Conservation (phyloP, 1,140 invertebrate species). For the Ips nitidus region DNA sequence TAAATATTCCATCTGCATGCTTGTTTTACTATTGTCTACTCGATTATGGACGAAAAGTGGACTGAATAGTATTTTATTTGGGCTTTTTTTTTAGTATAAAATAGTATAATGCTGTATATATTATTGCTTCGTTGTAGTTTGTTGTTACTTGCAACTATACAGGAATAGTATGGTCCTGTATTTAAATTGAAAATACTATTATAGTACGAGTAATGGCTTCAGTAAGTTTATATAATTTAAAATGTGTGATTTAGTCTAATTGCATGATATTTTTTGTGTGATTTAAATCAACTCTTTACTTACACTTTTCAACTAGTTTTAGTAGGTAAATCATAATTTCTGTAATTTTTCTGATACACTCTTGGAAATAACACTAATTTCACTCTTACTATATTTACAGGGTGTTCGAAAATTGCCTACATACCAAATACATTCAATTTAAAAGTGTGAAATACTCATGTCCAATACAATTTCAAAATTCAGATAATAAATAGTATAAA, state of each 20-base stretch:
- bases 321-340: no score
- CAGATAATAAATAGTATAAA: no score
- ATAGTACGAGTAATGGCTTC: not conserved
- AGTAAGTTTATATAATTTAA: constrained; percentile 20
- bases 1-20: constrained; percentile 36
- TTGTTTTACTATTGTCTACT: constrained; percentile 26
- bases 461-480: no score
- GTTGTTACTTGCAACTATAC: not conserved
- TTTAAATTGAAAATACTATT: constrained; percentile 4
- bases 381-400: no score
- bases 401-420: no score
- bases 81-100: not conserved
- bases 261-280: constrained; percentile 11
- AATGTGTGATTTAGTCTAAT: not conserved
- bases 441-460: no score
- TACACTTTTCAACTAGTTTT: no score
- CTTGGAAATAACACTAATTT: no score
- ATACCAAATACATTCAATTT: no score
- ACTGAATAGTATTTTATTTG: not conserved
- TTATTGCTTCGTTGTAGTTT: not conserved
- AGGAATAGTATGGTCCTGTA: not conserved
- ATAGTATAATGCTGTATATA: constrained; percentile 1
- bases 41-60: constrained; percentile 29
- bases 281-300: not conserved
- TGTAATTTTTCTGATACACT: no score